Base-by-base conservation (phyloP, 2,888 invertebrate genomes). In the Philereme vetulata region DNA sequence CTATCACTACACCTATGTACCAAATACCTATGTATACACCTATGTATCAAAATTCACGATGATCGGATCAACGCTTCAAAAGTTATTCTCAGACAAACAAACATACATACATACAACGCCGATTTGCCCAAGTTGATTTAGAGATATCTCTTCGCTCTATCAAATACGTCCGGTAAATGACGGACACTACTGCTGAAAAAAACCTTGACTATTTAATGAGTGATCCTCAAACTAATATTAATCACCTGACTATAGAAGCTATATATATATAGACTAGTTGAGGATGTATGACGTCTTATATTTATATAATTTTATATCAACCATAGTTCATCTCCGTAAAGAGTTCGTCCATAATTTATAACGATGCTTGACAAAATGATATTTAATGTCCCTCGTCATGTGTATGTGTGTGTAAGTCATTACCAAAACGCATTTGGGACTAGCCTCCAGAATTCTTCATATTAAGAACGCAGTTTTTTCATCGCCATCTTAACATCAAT, bases 391-490 rank as follows among this genome's bases (percentile, higher is more conserved):
- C 38, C 77, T 72, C 77, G 66, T 78, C 35, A 21, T 46, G 38
- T 36, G 78, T 77, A 73, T 76, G 77, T 81, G 83, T 81, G 83
- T 77, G 80, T 84, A 79, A 81, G 81, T 89, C 85, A 87, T 86
- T 82, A 84, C 81, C 80, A 72, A 75, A 84, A 83, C 83, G 86
- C 86, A 89, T 90, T 90, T 85, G 71, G 80, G 72, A 84, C 84
- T 81, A 82, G 60, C 70, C 80, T 76, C 72, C 80, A 82, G 82
- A 80, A 82, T 84, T 77, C 80, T 84, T 87, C 86, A 87, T 82
- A 85, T 84, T 84, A 85, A 85, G 83, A 84, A 85, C 84, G 78
- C 77, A 81, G n/a, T 86, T 90, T 90, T 88, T 87, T 88, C 86
- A 81, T 82, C 82, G 71, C 83, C 68, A 50, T 70, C 78, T 82